Evolutionary conservation across 2,797 vertebrate species (phyloP), one percentile per base, ranked within the genome.

Genomic region (Fistularia commersonii): DNA sequence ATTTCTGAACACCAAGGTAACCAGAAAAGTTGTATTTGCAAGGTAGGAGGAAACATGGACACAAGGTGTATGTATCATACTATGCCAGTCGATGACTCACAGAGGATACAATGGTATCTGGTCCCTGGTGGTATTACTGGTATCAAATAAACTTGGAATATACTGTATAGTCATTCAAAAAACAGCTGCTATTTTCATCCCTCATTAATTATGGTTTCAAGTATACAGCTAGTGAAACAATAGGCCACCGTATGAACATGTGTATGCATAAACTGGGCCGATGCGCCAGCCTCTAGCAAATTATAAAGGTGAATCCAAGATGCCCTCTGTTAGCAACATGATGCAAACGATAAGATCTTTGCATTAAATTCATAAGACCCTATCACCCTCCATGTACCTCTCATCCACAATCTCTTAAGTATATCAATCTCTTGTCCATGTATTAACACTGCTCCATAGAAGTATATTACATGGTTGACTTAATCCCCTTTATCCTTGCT

Each of bases 291-390:
- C 4, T 23, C 23, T 23, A 23, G 23, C 23, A 23, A 23, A 23
- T 23, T 23, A 23, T 23, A 23, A 23, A 23, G 23, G 23, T 23
- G 23, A 23, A 23, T 2, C 23, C 23, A 23, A 23, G 23, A 23
- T 23, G 23, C 23, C 23, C 23, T 23, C 23, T 23, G 23, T 23
- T 23, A 23, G 23, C 23, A 2, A 5, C 38, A 39, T 60, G 65
- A 72, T 50, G 59, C 72, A 75, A 85, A 80, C 77, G 74, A 84
- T 80, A 79, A 77, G 73, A 82, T 82, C 77, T 80, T 80, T 82
- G 79, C 83, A 76, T 80, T 76, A 83, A 80, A 83, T 83, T 82
- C 76, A 86, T 71, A 77, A 77, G 61, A 77, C 74, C 71, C 76
- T 79, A 81, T 83, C 81, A 70, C 66, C 70, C 69, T 68, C 23